These are phyloP conservation scores for Clarias macrocephalus DNA, from an alignment of 2,113 vertebrate species.

Conservation along the genomic window DNA sequence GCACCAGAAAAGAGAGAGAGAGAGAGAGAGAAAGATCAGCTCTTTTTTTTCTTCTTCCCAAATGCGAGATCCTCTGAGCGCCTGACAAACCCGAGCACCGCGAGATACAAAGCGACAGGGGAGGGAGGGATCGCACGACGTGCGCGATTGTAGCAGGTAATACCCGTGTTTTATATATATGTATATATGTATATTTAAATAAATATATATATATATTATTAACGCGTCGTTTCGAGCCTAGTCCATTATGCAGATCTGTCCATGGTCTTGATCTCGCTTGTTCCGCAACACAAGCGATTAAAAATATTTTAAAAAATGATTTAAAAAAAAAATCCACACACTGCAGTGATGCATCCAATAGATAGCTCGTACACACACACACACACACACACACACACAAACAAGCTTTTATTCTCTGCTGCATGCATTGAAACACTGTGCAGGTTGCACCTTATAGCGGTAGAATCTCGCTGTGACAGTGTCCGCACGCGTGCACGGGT, in stretches of 20 bases:
- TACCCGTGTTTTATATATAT: neutral
- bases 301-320: neutral
- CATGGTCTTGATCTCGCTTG: neutral
- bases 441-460: neutral
- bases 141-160: slow-evolving; percentile 12
- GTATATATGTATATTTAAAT: neutral
- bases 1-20: slow-evolving; percentile 31
- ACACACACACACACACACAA: too few species aligned
- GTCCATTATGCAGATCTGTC: neutral
- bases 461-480: neutral
- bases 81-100: slow-evolving; percentile 46
- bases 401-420: neutral
- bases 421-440: neutral
- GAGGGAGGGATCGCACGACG: slow-evolving; percentile 2
- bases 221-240: neutral
- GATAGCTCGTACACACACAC: neutral
- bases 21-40: neutral
- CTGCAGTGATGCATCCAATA: slow-evolving; percentile 1
- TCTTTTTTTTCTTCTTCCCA: slow-evolving; percentile 26
- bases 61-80: slow-evolving; percentile 47
- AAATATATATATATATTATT: neutral
- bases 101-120: neutral
- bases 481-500: neutral
- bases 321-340: neutral
- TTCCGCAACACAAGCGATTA: neutral